A percentile compares a stretch with the other conserved stretches of the same genome.
Evolutionary conservation across 2,113 vertebrate genomes (phyloP).

Genomic region (Tonatia bakeri): DNA sequence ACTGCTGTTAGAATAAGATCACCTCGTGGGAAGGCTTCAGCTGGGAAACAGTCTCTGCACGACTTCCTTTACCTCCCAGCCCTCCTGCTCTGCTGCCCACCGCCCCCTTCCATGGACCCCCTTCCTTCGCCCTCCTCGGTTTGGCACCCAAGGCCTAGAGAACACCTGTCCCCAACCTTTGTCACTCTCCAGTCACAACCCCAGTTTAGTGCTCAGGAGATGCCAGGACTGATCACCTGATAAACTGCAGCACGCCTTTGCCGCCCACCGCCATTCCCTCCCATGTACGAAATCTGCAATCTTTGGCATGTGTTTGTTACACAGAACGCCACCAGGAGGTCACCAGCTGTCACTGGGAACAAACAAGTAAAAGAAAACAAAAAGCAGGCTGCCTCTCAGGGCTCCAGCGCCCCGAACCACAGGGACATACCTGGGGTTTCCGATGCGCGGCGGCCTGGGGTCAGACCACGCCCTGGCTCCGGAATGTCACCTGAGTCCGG

Average conservation of each 20-base stretch:
- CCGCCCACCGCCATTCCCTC: accelerated
- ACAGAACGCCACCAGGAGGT: not conserved
- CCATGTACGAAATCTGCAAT: not conserved
- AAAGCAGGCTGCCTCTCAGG: not conserved
- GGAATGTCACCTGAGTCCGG: not conserved
- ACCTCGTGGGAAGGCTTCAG: not conserved
- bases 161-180: not conserved
- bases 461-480: not conserved
- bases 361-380: not conserved
- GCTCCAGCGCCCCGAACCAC: not conserved
- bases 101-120: not conserved
- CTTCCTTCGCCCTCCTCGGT: accelerated
- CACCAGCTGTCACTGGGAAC: not conserved
- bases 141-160: not conserved
- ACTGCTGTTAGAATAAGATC: not conserved
- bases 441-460: not conserved
- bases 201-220: not conserved
- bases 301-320: not conserved
- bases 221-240: not conserved
- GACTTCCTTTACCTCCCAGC: accelerated
- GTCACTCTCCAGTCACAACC: not conserved
- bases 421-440: not conserved
- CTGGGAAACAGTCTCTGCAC: not conserved
- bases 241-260: accelerated
- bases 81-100: not conserved